Conservation (phyloP, 2,113 vertebrate species). For the Eidolon helvum region DNA sequence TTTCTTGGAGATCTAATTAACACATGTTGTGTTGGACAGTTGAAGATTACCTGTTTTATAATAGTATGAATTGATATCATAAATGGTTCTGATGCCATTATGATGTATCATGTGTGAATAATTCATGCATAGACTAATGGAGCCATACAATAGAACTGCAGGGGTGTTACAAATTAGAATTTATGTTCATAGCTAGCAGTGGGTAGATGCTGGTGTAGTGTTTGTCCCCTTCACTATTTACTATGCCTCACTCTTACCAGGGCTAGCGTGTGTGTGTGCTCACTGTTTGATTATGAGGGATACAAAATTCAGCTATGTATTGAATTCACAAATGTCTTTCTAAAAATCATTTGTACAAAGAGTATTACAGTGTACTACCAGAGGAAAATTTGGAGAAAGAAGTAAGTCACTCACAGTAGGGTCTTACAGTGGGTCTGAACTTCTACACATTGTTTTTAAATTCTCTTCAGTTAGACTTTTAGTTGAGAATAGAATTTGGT, state of each 20-base stretch:
- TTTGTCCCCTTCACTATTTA: slow-evolving; percentile 8
- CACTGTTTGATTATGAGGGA: background rate
- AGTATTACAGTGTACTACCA: background rate
- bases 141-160: slow-evolving; percentile 75
- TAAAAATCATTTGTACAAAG: slow-evolving; percentile 1
- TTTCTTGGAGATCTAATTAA: slow-evolving; percentile 77
- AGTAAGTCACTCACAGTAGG: background rate
- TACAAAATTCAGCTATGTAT: background rate
- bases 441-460: background rate
- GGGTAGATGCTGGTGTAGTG: slow-evolving; percentile 38
- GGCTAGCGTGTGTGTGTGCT: background rate
- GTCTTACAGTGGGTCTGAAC: background rate
- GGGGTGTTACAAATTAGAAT: slow-evolving; percentile 80
- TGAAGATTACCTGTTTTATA: slow-evolving; percentile 76
- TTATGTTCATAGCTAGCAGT: slow-evolving; percentile 72
- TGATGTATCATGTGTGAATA: slow-evolving; percentile 78
- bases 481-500: background rate
- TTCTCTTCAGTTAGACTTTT: slow-evolving; percentile 25
- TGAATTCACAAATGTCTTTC: slow-evolving; percentile 14
- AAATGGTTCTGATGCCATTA: slow-evolving; percentile 71
- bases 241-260: background rate
- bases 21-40: slow-evolving; percentile 66
- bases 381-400: background rate
- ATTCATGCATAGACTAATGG: slow-evolving; percentile 78
- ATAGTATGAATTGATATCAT: slow-evolving; percentile 75